These are phyloP conservation scores for Radopholus similis DNA, from an alignment of 1,140 invertebrate species.

Conservation along the genomic window DNA sequence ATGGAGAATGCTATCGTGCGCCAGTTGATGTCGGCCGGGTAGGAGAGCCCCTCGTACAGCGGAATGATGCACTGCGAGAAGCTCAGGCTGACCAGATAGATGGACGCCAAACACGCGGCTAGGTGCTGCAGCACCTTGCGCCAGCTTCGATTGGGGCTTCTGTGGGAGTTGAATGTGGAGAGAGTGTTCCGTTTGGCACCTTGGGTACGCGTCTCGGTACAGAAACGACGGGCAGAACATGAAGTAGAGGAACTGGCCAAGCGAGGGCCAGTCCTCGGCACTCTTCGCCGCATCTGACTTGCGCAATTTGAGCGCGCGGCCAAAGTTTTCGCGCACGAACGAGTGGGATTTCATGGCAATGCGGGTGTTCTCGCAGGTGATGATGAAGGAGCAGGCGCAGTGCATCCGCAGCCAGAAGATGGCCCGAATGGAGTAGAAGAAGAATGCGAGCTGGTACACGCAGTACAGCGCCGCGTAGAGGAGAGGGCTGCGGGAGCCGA, in stretches of 20 bases:
- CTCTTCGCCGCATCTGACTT: background rate
- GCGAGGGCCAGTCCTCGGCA: slow-evolving; percentile 27
- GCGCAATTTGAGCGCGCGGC: slow-evolving; percentile 10
- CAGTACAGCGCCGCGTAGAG: slow-evolving; percentile 25
- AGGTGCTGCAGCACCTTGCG: slow-evolving; percentile 40
- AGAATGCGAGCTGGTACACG: slow-evolving; percentile 44
- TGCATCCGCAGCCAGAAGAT: slow-evolving; percentile 47
- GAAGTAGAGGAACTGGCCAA: slow-evolving; percentile 53
- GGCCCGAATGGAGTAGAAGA: slow-evolving; percentile 51
- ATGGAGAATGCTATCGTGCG: slow-evolving; percentile 31
- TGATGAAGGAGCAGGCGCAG: slow-evolving; percentile 58
- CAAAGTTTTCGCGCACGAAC: slow-evolving; percentile 53
- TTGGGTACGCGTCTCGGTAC: slow-evolving; percentile 50
- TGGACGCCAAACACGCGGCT: slow-evolving; percentile 43
- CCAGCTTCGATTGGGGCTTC: slow-evolving; percentile 42
- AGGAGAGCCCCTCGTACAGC: slow-evolving; percentile 31
- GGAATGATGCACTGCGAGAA: slow-evolving; percentile 50
- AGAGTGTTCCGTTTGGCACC: slow-evolving; percentile 5
- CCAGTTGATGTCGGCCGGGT: slow-evolving; percentile 14
- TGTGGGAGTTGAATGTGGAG: background rate
- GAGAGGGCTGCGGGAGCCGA: background rate
- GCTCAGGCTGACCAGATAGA: slow-evolving; percentile 54
- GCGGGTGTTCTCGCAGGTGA: slow-evolving; percentile 60
- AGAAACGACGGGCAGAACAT: slow-evolving; percentile 57
- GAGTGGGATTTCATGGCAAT: slow-evolving; percentile 59